Base-by-base conservation (phyloP, 2,113 vertebrate species). In the Baryphthengus martii region DNA sequence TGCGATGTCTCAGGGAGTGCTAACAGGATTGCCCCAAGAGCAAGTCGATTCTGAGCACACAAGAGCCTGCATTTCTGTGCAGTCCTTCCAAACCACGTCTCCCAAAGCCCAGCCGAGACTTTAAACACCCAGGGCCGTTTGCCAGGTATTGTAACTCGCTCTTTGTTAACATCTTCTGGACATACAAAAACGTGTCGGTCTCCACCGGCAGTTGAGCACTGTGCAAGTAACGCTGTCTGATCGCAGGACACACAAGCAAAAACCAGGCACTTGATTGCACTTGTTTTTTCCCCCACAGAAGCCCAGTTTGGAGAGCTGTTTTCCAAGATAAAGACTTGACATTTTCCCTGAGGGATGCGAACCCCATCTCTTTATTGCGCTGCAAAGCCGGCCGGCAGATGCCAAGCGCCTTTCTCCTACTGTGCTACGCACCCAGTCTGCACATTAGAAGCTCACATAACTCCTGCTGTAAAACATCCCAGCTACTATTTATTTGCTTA, bases 1-100 rank as follows among this genome's bases (percentile, higher is more conserved):
- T 39, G 39, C 0, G 0, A 7, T 26, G 37, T 6, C 65, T 40
- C 37, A 14, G 6, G 49, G 2, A 28, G 18, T 0, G 0, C 40
- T 5, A 31, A 58, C 13, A 14, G 26, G 25, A 29, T 7, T 40
- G 44, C 40, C n/a, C 26, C 39, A 19, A 15, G 40, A 88, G 18
- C 1, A 33, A 68, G 12, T 10, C 13, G n/a, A 3, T 33, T 29
- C 39, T 23, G 9, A 33, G 56, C 2, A 4, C 0, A 6, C 7
- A 61, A 42, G 50, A 24, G 49, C 11, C 50, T 28, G 37, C 29
- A n/a, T 31, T 1, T 14, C 6, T 19, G 4, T 2, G 28, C 21
- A 29, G 4, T 11, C 40, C 21, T 6, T 29, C 8, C 58, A 47
- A 65, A 33, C 19, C 67, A 9, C 0, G 7, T 25, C 65, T 3